Conservation (phyloP, 2,888 invertebrate species). For the Imbricaverruca yamaguchii region DNA sequence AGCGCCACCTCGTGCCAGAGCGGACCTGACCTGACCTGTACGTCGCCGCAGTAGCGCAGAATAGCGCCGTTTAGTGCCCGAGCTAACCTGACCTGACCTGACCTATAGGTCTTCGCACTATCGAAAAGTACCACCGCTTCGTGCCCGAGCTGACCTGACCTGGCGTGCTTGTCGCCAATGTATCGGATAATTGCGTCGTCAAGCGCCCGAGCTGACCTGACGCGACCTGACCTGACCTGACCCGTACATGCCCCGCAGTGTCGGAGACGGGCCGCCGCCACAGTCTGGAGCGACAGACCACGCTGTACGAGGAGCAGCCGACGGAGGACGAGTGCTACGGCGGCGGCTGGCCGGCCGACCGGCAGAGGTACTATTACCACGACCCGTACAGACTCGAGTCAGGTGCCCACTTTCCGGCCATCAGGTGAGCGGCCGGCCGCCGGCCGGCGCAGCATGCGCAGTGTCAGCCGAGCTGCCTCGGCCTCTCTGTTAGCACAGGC, state of each 20-base stretch:
- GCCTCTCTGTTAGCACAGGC: constrained; percentile 10
- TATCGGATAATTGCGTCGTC: no score
- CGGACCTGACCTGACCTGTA: no score
- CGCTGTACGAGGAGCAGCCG: constrained; percentile 62
- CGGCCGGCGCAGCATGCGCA: constrained; percentile 27
- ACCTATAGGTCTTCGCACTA: no score
- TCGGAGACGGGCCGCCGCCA: constrained; percentile 50
- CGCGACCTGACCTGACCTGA: neutral
- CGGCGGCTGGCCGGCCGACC: constrained; percentile 34
- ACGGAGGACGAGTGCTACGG: constrained; percentile 34
- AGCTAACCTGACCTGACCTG: neutral
- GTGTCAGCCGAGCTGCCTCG: constrained; percentile 25
- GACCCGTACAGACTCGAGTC: constrained; percentile 23
- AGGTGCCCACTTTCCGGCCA: neutral
- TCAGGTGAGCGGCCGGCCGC: constrained; percentile 25
- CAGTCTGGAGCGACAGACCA: constrained; percentile 70
- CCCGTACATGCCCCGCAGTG: neutral
- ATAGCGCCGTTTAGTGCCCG: no score
- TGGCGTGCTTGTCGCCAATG: no score
- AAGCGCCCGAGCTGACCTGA: neutral
- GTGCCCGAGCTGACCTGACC: no score
- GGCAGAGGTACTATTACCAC: constrained; percentile 33
- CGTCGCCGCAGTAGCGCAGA: no score
- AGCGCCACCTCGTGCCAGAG: no score
- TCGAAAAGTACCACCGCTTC: no score